Evolutionary conservation across 1,140 invertebrate species (phyloP).

Genomic region (Bradynema listronoti): DNA sequence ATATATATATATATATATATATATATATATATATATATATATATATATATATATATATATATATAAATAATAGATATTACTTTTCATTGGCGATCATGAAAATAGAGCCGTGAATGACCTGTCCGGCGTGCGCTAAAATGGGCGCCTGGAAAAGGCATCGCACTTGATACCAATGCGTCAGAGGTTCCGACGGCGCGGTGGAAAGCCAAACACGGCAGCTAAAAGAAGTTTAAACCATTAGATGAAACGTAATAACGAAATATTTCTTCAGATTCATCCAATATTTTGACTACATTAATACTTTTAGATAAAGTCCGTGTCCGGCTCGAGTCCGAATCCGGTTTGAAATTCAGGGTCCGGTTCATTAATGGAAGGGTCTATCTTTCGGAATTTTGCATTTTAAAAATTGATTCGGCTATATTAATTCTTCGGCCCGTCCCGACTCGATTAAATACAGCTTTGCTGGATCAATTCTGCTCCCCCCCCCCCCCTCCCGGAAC

Average conservation of each 20-base stretch:
- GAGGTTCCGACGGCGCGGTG: conserved; percentile 93
- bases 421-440: no score
- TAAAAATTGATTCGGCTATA: no score
- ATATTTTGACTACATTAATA: not conserved
- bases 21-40: no score
- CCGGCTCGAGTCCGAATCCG: no score
- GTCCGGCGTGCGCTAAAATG: conserved; percentile 86
- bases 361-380: no score
- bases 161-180: conserved; percentile 99
- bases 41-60: no score
- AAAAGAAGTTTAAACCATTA: conserved; percentile 13
- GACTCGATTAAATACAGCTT: no score
- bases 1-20: no score
- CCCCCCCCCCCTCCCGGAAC: no score
- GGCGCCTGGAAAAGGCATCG: conserved; percentile 86
- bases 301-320: conserved; percentile 1
- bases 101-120: conserved; percentile 78
- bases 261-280: not conserved
- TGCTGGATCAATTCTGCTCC: no score
- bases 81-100: conserved; percentile 79
- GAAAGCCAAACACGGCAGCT: conserved; percentile 86
- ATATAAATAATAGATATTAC: conserved; percentile 62
- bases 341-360: no score
- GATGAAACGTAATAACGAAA: not conserved
- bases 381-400: no score